Base-by-base conservation (phyloP, 2,888 invertebrate genomes). In the Drosophila recens region DNA sequence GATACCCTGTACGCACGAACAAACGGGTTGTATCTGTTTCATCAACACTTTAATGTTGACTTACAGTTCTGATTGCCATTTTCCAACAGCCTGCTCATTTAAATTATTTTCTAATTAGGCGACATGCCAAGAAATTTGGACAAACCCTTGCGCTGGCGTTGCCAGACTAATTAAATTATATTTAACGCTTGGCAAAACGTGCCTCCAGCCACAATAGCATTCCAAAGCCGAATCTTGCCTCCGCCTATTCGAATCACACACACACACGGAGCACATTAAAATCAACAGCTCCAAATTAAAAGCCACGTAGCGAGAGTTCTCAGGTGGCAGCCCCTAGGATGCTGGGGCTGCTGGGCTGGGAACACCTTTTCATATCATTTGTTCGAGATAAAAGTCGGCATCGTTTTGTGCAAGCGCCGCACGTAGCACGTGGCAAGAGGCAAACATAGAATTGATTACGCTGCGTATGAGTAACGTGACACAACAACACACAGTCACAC, bases 391-490 rank as follows among this genome's bases (percentile, higher is more conserved):
- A 42, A 72, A 62, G 73, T 54, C 54, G 61, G 67, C 58, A 66
- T 11, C 67, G 77, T 89, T 90, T 90, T 90, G 74, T 70, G 72
- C 74, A 86, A 77, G 77, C 89, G 69, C 54, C 80, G 80, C 90
- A 90, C 91, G 91, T 91, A 88, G 58, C 58, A 27, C 40, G 65
- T 57, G 72, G 62, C 64, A 64, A 48, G 64, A 51, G 71, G 69
- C 68, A 61, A 65, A 82, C 85, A 84, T 90, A 86, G 89, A 90
- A 89, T 90, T 90, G 91, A 90, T 90, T 91, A 84, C 80, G 80
- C 57, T 80, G 70, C 78, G 80, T 83, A 86, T 84, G 78, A 66
- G 67, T 75, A 82, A 69, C 67, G 82, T 72, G 66, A 67, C 54
- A 45, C 23, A 45, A 43, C 34, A 38, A 13, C 49, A 36, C 30